Conservation (phyloP, 2,797 vertebrate species). For the Pangasius sanitwongsei region DNA sequence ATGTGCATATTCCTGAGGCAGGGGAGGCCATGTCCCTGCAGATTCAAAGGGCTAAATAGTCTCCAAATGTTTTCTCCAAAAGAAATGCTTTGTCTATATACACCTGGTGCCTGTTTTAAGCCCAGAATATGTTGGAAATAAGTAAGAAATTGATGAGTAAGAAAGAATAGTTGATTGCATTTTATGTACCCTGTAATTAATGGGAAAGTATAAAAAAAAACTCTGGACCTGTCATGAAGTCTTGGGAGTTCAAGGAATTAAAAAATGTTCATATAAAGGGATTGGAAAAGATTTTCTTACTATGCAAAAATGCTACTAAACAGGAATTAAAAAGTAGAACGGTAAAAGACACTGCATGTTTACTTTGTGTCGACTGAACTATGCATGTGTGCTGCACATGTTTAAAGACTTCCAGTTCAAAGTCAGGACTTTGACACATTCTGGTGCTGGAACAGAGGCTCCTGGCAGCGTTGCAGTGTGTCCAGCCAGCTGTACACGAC, state of each 20-base stretch:
- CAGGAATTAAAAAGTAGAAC: not conserved
- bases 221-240: not conserved
- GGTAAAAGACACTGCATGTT: not conserved
- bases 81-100: conserved; percentile 45
- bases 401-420: conserved; percentile 62
- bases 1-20: conserved; percentile 68
- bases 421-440: conserved; percentile 61
- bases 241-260: not conserved
- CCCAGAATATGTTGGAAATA: conserved; percentile 34
- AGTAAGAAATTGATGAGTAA: not conserved
- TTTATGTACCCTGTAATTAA: not conserved
- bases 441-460: conserved; percentile 57
- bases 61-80: conserved; percentile 47
- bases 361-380: not conserved
- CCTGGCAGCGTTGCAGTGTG: conserved; percentile 58
- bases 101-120: conserved; percentile 49
- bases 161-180: not conserved
- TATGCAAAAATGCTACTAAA: not conserved
- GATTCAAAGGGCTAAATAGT: conserved; percentile 71
- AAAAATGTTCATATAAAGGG: not conserved
- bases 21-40: conserved; percentile 67
- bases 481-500: conserved; percentile 49
- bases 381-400: conserved; percentile 3
- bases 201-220: not conserved
- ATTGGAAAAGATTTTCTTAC: not conserved